These are phyloP conservation scores for Myoxocephalus aenaeus DNA, from an alignment of 2,797 vertebrate species.

Conservation along the genomic window DNA sequence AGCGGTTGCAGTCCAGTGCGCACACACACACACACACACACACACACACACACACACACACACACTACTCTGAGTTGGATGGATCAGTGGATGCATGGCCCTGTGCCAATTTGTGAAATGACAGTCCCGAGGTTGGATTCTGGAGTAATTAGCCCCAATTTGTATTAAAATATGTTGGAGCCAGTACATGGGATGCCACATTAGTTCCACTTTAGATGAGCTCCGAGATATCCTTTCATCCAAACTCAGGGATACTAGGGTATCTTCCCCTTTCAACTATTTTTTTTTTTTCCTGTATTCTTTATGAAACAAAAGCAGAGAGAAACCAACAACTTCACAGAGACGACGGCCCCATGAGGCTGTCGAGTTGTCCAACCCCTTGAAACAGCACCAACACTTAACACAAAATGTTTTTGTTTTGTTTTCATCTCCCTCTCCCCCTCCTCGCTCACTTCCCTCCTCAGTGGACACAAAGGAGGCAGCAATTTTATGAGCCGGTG, in stretches of 20 bases:
- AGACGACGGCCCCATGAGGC: constrained; percentile 63
- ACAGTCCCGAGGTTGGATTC: constrained; percentile 66
- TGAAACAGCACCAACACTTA: constrained; percentile 75
- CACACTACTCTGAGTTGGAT: constrained; percentile 23
- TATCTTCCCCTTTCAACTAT: constrained; percentile 59
- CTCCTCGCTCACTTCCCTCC: constrained; percentile 61
- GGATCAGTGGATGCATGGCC: constrained; percentile 51
- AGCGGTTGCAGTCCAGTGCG: background rate
- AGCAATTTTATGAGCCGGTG: constrained; percentile 85
- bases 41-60: background rate
- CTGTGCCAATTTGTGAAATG: constrained; percentile 55
- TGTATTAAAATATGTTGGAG: constrained; percentile 79
- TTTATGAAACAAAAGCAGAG: constrained; percentile 55
- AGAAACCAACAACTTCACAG: constrained; percentile 68
- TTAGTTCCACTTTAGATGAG: constrained; percentile 83
- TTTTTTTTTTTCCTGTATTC: constrained; percentile 62
- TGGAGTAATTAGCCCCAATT: constrained; percentile 86
- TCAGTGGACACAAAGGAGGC: constrained; percentile 75
- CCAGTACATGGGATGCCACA: constrained; percentile 77
- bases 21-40: too few relatives aligned
- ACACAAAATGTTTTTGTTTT: constrained; percentile 81
- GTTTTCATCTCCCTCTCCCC: constrained; percentile 38
- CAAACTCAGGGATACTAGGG: constrained; percentile 69
- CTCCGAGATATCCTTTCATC: constrained; percentile 79
- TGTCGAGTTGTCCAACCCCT: constrained; percentile 61